These are phyloP conservation scores for Pituophis catenifer DNA, from an alignment of 2,113 vertebrate genomes.

Conservation along the genomic window DNA sequence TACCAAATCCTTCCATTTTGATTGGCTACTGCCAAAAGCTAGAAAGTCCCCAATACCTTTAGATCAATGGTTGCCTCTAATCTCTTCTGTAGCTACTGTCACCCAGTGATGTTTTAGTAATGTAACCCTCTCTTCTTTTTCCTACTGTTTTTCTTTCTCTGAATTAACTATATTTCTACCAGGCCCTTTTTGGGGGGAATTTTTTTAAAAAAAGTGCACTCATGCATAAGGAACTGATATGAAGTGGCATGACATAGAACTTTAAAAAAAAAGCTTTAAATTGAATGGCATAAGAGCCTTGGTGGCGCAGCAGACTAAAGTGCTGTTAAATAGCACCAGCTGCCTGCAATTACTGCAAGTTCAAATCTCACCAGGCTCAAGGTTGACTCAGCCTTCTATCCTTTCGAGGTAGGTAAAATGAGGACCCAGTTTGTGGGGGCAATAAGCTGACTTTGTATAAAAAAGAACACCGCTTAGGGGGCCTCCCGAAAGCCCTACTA, in stretches of 20 bases:
- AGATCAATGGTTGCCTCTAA: background rate
- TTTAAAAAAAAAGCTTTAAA: background rate
- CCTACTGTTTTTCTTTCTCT: background rate
- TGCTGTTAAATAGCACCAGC: no score
- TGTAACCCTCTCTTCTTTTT: background rate
- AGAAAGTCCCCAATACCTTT: background rate
- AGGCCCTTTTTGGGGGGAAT: background rate
- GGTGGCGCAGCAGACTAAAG: no score
- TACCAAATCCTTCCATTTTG: background rate
- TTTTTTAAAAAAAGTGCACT: background rate
- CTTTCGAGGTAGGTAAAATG: no score
- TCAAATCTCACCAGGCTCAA: no score
- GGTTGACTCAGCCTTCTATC: no score
- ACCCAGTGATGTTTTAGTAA: background rate
- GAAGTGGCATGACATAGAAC: background rate
- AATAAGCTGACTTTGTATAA: no score
- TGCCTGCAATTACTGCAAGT: no score
- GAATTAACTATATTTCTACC: background rate
- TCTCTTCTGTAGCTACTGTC: background rate
- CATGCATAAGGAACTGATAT: background rate
- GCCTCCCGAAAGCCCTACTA: no score
- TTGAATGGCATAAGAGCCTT: background rate
- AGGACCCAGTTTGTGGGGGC: no score
- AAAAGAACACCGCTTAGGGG: no score
- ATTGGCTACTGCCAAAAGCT: background rate